Percentiles rank a stretch among this genome's conserved stretches.
phyloP scores from a whole-genome alignment of 2,113 vertebrate species.

The Myotis davidii region DNA sequence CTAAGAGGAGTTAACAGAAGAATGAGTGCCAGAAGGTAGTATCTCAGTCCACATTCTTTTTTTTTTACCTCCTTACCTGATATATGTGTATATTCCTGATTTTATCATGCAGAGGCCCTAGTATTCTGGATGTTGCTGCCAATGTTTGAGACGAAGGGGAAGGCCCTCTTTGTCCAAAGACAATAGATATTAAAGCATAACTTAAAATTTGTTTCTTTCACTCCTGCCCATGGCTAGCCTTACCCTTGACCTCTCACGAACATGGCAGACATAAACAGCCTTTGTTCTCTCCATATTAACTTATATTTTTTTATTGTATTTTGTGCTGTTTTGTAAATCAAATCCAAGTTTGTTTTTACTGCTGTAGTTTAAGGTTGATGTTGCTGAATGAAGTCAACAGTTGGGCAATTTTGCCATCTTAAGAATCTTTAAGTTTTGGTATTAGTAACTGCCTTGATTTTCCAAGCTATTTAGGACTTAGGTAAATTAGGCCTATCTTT shows the following conservation, averaged over 20 bases:
- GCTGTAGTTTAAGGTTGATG: neutral
- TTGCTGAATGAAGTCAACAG: neutral
- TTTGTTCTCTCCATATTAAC: neutral
- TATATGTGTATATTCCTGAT: neutral
- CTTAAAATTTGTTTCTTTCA: neutral
- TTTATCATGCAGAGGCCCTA: neutral
- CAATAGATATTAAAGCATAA: neutral
- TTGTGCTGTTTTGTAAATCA: neutral
- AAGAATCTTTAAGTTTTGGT: neutral
- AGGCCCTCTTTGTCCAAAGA: neutral
- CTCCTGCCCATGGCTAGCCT: neutral
- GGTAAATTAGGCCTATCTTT: neutral
- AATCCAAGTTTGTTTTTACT: neutral
- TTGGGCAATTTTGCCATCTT: neutral
- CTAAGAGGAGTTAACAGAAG: neutral
- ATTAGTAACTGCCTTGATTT: neutral
- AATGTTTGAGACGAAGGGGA: neutral
- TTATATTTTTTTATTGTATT: neutral
- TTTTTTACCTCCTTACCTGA: neutral
- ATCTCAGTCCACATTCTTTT: neutral
- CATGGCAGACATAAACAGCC: neutral
- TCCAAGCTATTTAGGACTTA: neutral
- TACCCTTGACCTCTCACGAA: neutral
- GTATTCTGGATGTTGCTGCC: neutral
- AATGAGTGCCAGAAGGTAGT: neutral